A percentile compares a stretch with the other conserved stretches of the same genome.
Evolutionary conservation across 1,140 invertebrate genomes (phyloP).

Genomic region (Philopotamus ludificatus): DNA sequence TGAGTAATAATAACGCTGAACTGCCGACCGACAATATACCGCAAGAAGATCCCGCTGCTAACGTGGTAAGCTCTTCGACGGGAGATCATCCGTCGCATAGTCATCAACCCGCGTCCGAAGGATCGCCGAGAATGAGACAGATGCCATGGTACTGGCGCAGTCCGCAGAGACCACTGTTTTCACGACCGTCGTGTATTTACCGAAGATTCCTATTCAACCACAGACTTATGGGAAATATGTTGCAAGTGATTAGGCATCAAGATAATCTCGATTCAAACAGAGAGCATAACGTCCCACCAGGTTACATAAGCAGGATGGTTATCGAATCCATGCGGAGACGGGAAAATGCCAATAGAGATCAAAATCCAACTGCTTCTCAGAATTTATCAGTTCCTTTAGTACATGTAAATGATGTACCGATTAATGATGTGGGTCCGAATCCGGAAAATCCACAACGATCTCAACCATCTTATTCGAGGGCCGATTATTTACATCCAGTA

Average conservation of each 20-base stretch:
- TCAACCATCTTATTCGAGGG: conserved; percentile 44
- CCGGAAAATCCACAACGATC: conserved; percentile 44
- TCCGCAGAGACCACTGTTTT: neutral
- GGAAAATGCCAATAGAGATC: neutral
- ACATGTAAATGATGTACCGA: conserved; percentile 60
- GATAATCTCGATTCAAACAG: conserved; percentile 6
- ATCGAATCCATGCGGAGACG: neutral
- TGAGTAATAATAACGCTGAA: neutral
- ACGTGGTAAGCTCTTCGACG: no score
- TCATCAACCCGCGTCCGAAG: neutral
- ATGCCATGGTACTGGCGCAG: conserved; percentile 14
- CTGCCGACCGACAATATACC: neutral
- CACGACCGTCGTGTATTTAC: conserved; percentile 12
- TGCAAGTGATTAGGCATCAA: conserved; percentile 11
- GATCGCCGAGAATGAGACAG: neutral
- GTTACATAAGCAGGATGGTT: neutral
- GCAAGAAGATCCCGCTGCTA: no score
- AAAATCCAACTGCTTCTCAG: neutral
- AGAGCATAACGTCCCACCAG: neutral
- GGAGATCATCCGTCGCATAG: neutral
- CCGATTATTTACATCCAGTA: conserved; percentile 52
- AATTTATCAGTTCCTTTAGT: conserved; percentile 56
- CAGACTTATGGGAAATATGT: conserved; percentile 19
- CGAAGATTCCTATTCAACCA: conserved; percentile 28
- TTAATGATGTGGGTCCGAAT: conserved; percentile 49